Base-by-base conservation (phyloP, 53 echinoderm and acorn worm species). In the Pentamera pediparva region DNA sequence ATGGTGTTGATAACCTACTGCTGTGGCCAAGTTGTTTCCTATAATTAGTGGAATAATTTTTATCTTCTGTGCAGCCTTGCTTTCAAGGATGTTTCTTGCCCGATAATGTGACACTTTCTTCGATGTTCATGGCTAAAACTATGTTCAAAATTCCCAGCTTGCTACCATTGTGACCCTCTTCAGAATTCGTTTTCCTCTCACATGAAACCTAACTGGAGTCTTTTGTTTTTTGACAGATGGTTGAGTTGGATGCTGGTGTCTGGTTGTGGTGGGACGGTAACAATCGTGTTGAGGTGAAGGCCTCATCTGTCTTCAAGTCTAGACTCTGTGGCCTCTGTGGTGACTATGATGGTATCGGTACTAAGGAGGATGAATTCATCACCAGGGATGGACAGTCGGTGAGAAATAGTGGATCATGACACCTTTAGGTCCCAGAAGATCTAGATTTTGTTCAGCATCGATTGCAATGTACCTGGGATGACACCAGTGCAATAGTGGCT, bases 211-310 rank as follows among this genome's bases (percentile, higher is more conserved):
- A 53, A 26, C 54, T 22, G 15, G 43, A 10, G 9, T 72, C 6
- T 30, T 12, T 57, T 6, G 32, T 65, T 35, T 21, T 12, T 53
- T 56, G 35, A 25, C 59, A 92, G 92, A 84, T 88, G 89, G 74
- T 92, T 2, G 64, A 78, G 58, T 60, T 89, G 47, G 87, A 89
- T 33, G 39, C 74, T 21, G 92, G 92, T 21, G 40, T 89, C 29
- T 92, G 86, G 53, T 83, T 92, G 3, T 65, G 92, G 17, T 93
- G 93, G 93, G 93, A 93, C 63, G 93, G 93, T 6, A 59, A 81
- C n/a, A 84, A 81, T 33, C 58, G 86, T 31, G 93, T 79, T 0
- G 93, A 93, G 65, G 89, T 93, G 4, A 80, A 75, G 31, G 83
- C 86, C 29, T 54, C 80, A 17, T 62, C 84, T 1, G 76, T 65